Evolutionary conservation across 2,888 invertebrate species (phyloP), one percentile per base, ranked within the genome.

Genomic region (Oscheius sp.): DNA sequence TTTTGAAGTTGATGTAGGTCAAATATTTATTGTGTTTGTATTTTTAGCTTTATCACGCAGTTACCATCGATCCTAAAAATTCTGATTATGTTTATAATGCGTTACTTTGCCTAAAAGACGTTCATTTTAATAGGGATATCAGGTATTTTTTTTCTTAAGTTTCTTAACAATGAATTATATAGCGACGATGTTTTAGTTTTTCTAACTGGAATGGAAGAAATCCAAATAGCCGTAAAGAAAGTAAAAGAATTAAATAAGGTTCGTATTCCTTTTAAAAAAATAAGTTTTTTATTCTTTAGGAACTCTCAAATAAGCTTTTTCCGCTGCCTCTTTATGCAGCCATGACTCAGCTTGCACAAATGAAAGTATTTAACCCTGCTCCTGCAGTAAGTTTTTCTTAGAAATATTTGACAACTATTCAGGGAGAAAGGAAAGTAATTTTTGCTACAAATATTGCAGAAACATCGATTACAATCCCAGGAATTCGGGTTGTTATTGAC

Each of bases 361-460:
- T 95, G 85, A 92, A 92, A 85, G 95, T 93, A 0, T 95, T 96
- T 87, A 92, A 2, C 85, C 88, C 46, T 90, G 70, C 70, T 29
- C 70, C 70, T 0, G 46, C 27, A 29, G 70, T 69, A 58, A 15
- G n/a, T 39, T 3, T 23, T 23, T 27, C 1, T 46, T n/a, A 5
- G 8, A 20, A 39, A 3, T 15, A 15, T 25, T 5, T 23, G 2
- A 23, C 15, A 8, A 10, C 6, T 25, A 34, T 61, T 37, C 55
- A 65, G 68, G 78, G 75, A 10, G 50, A 66, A 12, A 69, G 75
- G 34, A 96, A 96, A 88, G 91, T 96, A 34, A 91, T 98, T 0
- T 89, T 97, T 10, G 93, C 96, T 0, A 97, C 96, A 0, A 97
- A 98, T 87, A 93, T 98, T 65, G 96, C 97, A 0, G 97, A 98